Evolutionary conservation across 2,113 vertebrate genomes (phyloP).

Genomic region (Myotis davidii): DNA sequence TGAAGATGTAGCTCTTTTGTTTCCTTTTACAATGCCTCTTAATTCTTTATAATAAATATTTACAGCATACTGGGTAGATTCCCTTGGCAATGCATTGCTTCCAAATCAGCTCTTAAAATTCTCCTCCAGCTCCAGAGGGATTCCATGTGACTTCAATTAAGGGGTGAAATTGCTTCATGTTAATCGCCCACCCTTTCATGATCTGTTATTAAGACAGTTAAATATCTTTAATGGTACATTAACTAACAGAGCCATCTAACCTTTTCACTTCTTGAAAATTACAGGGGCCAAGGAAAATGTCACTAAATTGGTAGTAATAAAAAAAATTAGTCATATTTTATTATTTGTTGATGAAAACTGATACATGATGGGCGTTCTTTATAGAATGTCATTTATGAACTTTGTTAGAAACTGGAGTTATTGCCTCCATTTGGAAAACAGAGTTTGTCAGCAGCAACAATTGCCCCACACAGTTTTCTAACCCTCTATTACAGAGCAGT

Average conservation of each 20-base stretch:
- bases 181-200: constrained; percentile 75
- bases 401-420: neutral
- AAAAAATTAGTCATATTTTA: constrained; percentile 50
- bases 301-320: constrained; percentile 42
- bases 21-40: neutral
- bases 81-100: constrained; percentile 34
- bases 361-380: neutral
- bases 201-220: constrained; percentile 79
- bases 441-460: neutral
- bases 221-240: constrained; percentile 68
- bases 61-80: neutral
- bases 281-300: constrained; percentile 24
- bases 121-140: neutral
- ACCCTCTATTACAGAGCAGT: neutral
- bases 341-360: constrained; percentile 31
- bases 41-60: constrained; percentile 45
- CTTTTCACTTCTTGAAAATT: constrained; percentile 64
- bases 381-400: neutral
- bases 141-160: constrained; percentile 77
- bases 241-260: constrained; percentile 53
- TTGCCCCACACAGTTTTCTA: neutral
- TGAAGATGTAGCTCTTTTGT: constrained; percentile 16
- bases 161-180: constrained; percentile 76
- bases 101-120: constrained; percentile 61
- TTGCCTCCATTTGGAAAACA: neutral